These are phyloP conservation scores for Porites cylindrica DNA, from an alignment of 92 coral and sea anemone genomes.

Conservation along the genomic window DNA sequence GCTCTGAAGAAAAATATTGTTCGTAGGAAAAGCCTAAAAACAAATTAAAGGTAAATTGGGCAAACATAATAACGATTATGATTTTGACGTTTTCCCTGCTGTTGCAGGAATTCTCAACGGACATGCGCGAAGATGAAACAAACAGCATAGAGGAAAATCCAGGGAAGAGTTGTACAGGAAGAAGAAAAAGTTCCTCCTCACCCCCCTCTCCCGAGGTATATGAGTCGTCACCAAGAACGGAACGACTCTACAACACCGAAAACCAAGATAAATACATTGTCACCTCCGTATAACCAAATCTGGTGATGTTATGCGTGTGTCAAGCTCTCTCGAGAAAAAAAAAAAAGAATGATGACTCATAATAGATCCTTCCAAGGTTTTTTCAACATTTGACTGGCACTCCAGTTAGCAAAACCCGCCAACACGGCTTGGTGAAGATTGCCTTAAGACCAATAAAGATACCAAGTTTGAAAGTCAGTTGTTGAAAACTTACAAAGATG, in stretches of 20 bases:
- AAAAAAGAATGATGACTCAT: background rate
- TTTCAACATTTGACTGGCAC: no score
- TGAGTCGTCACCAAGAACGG: constrained; percentile 79
- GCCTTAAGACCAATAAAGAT: no score
- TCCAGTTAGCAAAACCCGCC: no score
- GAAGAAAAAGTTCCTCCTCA: constrained; percentile 45
- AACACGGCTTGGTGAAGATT: no score
- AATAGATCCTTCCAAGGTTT: no score
- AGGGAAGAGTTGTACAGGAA: constrained; percentile 25
- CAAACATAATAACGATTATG: background rate
- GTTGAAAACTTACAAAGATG: no score
- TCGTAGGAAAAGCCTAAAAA: no score
- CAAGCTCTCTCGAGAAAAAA: no score
- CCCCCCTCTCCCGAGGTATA: constrained; percentile 79
- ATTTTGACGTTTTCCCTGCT: background rate
- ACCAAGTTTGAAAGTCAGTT: no score
- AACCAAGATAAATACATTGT: constrained; percentile 54
- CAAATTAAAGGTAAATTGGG: background rate
- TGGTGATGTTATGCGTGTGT: no score
- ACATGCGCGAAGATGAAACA: constrained; percentile 4
- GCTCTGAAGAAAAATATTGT: no score
- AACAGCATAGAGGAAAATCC: background rate
- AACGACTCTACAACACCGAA: constrained; percentile 42
- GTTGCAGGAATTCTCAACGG: constrained; percentile 37
- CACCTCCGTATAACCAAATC: constrained; percentile 70